Evolutionary conservation across 2,888 invertebrate genomes (phyloP).

Genomic region (Dexiosoma caninum): DNA sequence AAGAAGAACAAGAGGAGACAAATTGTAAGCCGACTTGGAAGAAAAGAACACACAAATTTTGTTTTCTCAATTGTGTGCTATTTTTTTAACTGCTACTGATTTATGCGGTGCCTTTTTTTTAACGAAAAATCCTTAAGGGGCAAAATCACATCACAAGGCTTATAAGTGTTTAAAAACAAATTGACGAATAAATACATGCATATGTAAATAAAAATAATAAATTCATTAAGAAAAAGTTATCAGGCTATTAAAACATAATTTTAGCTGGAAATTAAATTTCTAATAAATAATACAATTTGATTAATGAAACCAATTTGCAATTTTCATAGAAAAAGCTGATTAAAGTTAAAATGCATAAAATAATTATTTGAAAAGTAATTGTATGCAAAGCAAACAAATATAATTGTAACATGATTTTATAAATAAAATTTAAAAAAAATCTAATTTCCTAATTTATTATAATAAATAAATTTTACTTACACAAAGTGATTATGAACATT

Average conservation of each 20-base stretch:
- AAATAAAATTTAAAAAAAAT: background rate
- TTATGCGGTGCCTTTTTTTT: background rate
- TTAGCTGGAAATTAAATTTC: background rate
- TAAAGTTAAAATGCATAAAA: constrained; percentile 19
- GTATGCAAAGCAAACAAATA: constrained; percentile 13
- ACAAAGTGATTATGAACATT: background rate
- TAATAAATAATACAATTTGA: background rate
- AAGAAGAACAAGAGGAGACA: constrained; percentile 1
- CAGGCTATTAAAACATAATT: constrained; percentile 13
- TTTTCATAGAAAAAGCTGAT: constrained; percentile 18
- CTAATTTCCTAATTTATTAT: background rate
- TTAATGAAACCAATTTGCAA: constrained; percentile 3
- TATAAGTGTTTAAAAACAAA: background rate
- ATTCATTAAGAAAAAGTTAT: background rate
- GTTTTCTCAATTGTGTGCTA: constrained; percentile 48
- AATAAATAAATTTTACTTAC: background rate
- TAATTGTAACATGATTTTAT: constrained; percentile 28
- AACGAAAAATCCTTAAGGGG: background rate
- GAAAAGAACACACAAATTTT: background rate
- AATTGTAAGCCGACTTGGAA: constrained; percentile 21
- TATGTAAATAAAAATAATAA: background rate
- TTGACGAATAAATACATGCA: background rate
- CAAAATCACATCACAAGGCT: background rate
- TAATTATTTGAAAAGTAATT: constrained; percentile 47
- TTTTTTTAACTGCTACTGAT: constrained; percentile 8